Evolutionary conservation across 2,797 vertebrate genomes (phyloP).

Genomic region (Tragopan temminckii): DNA sequence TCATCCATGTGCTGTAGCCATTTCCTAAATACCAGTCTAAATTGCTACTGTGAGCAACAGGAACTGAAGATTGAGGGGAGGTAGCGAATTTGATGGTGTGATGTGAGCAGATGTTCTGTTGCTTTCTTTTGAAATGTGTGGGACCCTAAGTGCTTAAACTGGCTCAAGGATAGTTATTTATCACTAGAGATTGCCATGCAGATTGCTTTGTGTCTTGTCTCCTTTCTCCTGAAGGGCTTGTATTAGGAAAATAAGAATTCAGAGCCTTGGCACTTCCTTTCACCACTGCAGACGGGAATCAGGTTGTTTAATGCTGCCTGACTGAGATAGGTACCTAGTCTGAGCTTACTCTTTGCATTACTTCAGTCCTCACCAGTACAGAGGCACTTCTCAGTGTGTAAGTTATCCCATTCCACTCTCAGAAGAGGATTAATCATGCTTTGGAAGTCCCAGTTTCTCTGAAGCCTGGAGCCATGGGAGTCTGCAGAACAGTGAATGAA

Average conservation of each 20-base stretch:
- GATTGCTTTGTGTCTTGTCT: background rate
- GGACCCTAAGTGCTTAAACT: background rate
- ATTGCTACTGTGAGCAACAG: background rate
- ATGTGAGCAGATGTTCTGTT: background rate
- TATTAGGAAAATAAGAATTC: background rate
- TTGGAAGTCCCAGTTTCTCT: background rate
- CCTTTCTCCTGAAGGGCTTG: background rate
- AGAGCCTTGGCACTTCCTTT: background rate
- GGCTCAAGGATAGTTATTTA: background rate
- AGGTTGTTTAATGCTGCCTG: background rate
- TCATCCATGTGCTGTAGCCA: background rate
- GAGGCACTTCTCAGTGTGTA: fast-evolving
- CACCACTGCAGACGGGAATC: background rate
- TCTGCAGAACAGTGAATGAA: background rate
- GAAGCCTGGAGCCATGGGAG: background rate
- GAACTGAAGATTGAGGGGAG: background rate
- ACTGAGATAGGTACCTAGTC: background rate
- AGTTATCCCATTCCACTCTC: background rate
- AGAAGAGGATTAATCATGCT: background rate
- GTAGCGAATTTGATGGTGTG: background rate
- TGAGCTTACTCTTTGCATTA: background rate
- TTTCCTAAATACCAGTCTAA: background rate
- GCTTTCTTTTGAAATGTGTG: background rate
- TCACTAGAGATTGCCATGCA: background rate
- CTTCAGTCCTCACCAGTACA: background rate